Conservation (phyloP, 2,888 invertebrate species). For the Agriopis aurantiaria region DNA sequence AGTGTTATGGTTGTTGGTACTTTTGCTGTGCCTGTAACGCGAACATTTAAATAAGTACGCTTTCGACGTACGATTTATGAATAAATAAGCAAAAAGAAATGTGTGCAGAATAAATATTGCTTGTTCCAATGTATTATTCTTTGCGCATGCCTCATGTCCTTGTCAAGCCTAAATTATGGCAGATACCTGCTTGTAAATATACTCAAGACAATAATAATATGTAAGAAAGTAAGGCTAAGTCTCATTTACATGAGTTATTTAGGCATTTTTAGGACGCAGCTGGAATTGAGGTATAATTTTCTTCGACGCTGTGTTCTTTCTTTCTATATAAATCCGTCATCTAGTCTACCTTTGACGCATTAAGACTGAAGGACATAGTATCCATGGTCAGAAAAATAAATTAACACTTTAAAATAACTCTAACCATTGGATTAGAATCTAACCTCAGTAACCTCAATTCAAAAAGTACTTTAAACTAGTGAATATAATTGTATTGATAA, state of each 20-base stretch:
- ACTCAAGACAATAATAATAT: conserved; percentile 17
- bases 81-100: conserved; percentile 40
- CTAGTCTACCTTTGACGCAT: too few species aligned
- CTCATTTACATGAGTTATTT: conserved; percentile 15
- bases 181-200: conserved; percentile 31
- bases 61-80: conserved; percentile 37
- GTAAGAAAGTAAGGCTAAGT: conserved; percentile 4
- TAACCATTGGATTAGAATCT: too few species aligned
- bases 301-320: background rate
- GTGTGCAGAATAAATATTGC: conserved; percentile 39
- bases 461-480: too few species aligned
- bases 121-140: conserved; percentile 39
- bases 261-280: background rate
- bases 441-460: too few species aligned
- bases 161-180: conserved; percentile 43
- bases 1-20: background rate
- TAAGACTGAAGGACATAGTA: too few species aligned
- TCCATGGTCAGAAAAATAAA: too few species aligned
- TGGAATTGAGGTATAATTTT: conserved; percentile 3
- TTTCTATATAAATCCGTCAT: too few species aligned
- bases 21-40: conserved; percentile 12
- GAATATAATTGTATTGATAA: too few species aligned
- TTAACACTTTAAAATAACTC: too few species aligned
- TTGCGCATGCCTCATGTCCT: conserved; percentile 33
- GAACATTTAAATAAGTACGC: conserved; percentile 34